A percentile compares a stretch with the other conserved stretches of the same genome.
Evolutionary conservation across 2,797 vertebrate species (phyloP).

Genomic region (Protosalanx chinensis): DNA sequence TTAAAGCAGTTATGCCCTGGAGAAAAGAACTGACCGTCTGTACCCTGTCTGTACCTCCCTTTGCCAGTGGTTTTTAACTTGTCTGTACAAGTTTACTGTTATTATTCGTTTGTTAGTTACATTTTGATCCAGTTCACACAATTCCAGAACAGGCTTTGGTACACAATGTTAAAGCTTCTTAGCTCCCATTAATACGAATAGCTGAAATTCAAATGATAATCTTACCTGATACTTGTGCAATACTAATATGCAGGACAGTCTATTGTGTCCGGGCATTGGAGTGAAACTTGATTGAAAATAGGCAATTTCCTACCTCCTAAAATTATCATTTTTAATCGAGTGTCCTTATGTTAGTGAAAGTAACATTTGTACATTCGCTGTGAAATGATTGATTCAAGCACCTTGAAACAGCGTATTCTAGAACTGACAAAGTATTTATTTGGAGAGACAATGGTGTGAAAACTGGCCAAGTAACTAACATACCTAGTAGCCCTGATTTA

Average conservation of each 20-base stretch:
- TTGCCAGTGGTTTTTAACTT: not conserved
- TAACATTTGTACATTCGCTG: no score
- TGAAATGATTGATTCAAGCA: not conserved
- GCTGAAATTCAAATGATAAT: not conserved
- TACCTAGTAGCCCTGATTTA: constrained; percentile 19
- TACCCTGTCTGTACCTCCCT: not conserved
- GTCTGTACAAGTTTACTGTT: not conserved
- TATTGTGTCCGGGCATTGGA: constrained; percentile 19
- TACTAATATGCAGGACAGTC: constrained; percentile 25
- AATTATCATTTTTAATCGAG: constrained; percentile 26
- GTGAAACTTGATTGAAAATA: constrained; percentile 26
- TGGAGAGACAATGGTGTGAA: constrained; percentile 1
- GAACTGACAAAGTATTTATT: constrained; percentile 24
- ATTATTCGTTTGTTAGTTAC: not conserved
- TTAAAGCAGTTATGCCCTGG: not conserved
- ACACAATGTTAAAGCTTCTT: not conserved
- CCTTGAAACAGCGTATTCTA: constrained; percentile 28
- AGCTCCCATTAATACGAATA: not conserved
- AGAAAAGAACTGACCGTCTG: not conserved
- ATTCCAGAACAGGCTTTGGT: not conserved
- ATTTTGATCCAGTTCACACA: not conserved
- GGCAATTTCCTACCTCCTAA: constrained; percentile 46
- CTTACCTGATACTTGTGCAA: constrained; percentile 16
- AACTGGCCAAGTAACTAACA: constrained; percentile 24
- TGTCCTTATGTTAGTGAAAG: constrained; percentile 11